Conservation (phyloP, 2,888 invertebrate species). For the Microlaimidae sp. region DNA sequence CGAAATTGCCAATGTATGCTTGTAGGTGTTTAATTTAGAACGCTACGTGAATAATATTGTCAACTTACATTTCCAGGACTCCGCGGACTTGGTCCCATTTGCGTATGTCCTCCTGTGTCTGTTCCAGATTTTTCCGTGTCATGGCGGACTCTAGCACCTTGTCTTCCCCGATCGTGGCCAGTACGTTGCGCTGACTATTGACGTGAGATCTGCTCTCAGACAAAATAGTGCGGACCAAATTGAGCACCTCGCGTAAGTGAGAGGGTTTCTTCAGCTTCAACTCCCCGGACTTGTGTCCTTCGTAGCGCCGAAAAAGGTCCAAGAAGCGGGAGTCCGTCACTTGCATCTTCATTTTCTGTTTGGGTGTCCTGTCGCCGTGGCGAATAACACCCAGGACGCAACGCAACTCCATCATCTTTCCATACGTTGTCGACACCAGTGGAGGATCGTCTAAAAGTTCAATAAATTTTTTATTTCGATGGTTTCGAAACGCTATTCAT, state of each 20-base stretch:
- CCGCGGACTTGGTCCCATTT: constrained; percentile 92
- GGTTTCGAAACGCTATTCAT: too few relatives aligned
- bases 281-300: constrained; percentile 73
- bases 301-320: constrained; percentile 93
- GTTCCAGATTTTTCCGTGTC: constrained; percentile 21
- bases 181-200: background rate
- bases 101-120: constrained; percentile 50
- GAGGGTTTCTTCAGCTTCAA: constrained; percentile 92
- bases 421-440: constrained; percentile 93
- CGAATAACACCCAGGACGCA: constrained; percentile 93
- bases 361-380: constrained; percentile 95
- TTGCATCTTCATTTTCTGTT: constrained; percentile 99
- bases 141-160: background rate
- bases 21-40: too few relatives aligned
- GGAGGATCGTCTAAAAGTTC: constrained; percentile 79
- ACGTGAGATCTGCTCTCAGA: constrained; percentile 45
- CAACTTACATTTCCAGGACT: constrained; percentile 90
- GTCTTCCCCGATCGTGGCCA: background rate
- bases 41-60: too few relatives aligned
- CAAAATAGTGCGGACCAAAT: constrained; percentile 75
- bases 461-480: too few relatives aligned
- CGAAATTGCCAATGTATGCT: too few relatives aligned
- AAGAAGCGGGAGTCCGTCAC: constrained; percentile 52
- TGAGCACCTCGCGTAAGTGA: constrained; percentile 88
- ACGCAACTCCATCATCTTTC: constrained; percentile 80